Percentiles rank a stretch among this genome's conserved stretches.
phyloP scores from a whole-genome alignment of 92 coral and sea anemone species.

The Nematostella vectensis region DNA sequence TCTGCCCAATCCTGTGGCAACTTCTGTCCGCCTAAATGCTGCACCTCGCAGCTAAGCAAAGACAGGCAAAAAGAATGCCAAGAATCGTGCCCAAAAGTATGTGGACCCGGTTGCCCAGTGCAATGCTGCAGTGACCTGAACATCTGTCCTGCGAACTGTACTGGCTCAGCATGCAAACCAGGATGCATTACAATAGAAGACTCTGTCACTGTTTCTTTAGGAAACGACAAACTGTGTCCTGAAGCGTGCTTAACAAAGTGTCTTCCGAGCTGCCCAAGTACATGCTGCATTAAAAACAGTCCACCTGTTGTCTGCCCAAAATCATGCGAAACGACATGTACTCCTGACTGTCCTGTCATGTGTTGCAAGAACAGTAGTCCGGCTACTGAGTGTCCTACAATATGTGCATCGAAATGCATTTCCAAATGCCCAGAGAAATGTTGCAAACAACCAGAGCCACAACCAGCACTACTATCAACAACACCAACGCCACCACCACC shows the following conservation, averaged over 20 bases:
- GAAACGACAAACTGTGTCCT: background rate
- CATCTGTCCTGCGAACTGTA: no score
- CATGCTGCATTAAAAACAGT: background rate
- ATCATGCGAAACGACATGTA: constrained; percentile 23
- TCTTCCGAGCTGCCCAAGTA: constrained; percentile 1
- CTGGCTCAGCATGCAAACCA: no score
- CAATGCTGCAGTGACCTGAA: no score
- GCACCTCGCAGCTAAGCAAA: no score
- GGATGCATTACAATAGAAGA: background rate
- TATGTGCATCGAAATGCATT: constrained; percentile 12
- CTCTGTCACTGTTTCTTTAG: background rate
- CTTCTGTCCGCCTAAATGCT: no score
- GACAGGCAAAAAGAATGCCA: no score
- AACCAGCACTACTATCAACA: no score
- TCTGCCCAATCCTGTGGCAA: no score
- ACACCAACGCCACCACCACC: no score
- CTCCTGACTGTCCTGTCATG: constrained; percentile 39
- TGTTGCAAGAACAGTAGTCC: constrained; percentile 20
- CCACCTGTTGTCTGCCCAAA: constrained; percentile 10
- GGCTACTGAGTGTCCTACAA: constrained; percentile 10
- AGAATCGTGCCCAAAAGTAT: no score
- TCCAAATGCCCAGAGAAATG: constrained; percentile 18
- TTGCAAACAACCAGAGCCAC: constrained; percentile 4
- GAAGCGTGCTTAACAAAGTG: background rate
- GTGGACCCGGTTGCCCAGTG: no score